phyloP scores from a whole-genome alignment of 1,140 invertebrate genomes.

The Capitella teleta region DNA sequence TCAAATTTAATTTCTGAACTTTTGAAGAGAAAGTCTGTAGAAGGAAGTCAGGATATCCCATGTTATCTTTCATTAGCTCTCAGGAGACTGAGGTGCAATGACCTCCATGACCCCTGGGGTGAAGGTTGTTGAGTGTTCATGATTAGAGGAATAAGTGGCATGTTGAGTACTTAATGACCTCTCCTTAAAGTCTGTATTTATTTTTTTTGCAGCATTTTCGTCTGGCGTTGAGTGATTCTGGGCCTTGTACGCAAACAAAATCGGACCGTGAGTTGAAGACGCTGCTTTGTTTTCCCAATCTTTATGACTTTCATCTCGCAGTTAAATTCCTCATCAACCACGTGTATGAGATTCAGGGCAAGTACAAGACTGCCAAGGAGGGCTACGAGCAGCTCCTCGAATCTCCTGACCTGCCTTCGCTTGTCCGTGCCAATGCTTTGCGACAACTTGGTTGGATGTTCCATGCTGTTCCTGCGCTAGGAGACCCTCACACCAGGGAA shows the following conservation, averaged over 20 bases:
- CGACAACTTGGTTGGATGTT: conserved; percentile 95
- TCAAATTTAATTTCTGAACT: too few relatives aligned
- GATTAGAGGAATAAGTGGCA: too few relatives aligned
- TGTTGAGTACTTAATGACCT: background rate
- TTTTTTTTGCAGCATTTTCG: conserved; percentile 59
- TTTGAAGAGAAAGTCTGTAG: too few relatives aligned
- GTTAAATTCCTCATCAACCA: conserved; percentile 97
- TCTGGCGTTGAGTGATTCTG: conserved; percentile 65
- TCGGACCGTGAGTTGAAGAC: conserved; percentile 65
- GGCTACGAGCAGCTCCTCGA: conserved; percentile 79
- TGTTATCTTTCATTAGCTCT: too few relatives aligned
- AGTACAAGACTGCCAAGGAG: conserved; percentile 78
- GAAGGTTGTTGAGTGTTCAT: too few relatives aligned
- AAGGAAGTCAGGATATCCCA: too few relatives aligned
- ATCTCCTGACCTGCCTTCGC: conserved; percentile 62
- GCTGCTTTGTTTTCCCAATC: too few relatives aligned
- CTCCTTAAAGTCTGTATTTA: background rate
- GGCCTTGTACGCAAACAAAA: conserved; percentile 57
- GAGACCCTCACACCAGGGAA: conserved; percentile 66
- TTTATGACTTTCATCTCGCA: conserved; percentile 45
- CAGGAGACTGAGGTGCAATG: too few relatives aligned
- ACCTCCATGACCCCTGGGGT: too few relatives aligned
- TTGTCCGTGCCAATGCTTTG: conserved; percentile 79
- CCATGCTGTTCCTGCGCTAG: conserved; percentile 70
- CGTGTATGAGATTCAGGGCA: conserved; percentile 81